Evolutionary conservation across 2,113 vertebrate genomes (phyloP), one percentile per base, ranked within the genome.

Genomic region (Rhinichthys klamathensis): DNA sequence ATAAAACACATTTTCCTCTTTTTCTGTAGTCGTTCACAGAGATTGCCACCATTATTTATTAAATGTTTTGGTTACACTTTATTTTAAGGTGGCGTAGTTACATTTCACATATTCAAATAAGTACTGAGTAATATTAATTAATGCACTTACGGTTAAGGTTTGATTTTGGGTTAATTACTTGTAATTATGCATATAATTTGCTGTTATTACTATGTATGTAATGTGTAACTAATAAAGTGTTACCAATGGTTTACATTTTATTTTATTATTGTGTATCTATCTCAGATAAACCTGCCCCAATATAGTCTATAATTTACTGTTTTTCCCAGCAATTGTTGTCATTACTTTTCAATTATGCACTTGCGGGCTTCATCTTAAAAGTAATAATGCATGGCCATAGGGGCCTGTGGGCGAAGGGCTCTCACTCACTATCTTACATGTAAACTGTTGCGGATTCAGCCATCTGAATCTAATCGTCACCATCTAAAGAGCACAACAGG

Each of bases 401-500:
- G 44, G 74, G 46, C 46, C 38, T 9, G 2, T 56, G 16, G 49
- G 46, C 49, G 35, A 27, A 11, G 27, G 30, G 51, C 18, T 77
- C 16, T 58, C 30, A 38, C 46, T 54, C 30, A 56, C 49, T 56
- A 35, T 58, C 30, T 46, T 5, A 67, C 78, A 27, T 46, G 58
- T 27, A 30, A 65, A 65, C 58, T 46, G n/a, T 63, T 30, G 38
- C 41, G 2, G 10, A 23, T 56, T 23, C 25, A 82, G 11, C 38
- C 60, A 27, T 80, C 38, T 78, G 51, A 78, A 78, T 74, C 30
- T 16, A 51, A 67, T 70, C 18, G 60, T 32, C 51, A 54, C 30
- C 23, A 51, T 25, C 32, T 32, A 23, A 65, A 21, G 81, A 83
- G 70, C 83, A 80, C 51, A 75, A 79, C 70, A 38, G 72, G 61